Evolutionary conservation across 2,797 vertebrate species (phyloP).

Genomic region (Phrynocephalus vlangalii): DNA sequence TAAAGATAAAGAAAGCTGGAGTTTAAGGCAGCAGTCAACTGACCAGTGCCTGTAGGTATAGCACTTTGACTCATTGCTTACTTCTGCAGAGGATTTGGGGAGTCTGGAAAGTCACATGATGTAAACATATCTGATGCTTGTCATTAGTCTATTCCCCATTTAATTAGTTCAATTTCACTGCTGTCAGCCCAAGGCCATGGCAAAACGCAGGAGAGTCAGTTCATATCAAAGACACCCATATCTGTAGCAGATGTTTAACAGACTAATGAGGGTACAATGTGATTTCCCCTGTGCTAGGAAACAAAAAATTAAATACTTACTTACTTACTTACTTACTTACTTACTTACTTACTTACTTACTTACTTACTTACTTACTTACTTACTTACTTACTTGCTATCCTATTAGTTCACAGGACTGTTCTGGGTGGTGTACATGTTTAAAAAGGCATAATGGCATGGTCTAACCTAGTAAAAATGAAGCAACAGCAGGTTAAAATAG

Average conservation of each 20-base stretch:
- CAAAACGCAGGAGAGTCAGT: neutral
- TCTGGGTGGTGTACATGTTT: too few relatives aligned
- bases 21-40: neutral
- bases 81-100: fast-evolving
- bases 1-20: fast-evolving
- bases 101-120: neutral
- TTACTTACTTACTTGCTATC: too few relatives aligned
- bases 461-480: too few relatives aligned
- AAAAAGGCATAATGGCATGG: too few relatives aligned
- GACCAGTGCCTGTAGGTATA: neutral
- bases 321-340: too few relatives aligned
- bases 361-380: too few relatives aligned
- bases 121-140: neutral
- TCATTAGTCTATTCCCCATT: neutral
- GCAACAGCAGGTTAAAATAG: too few relatives aligned
- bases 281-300: neutral
- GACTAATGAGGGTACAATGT: neutral
- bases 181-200: neutral
- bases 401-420: too few relatives aligned
- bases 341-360: too few relatives aligned
- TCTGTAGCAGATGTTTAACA: neutral
- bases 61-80: fast-evolving
- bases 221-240: neutral
- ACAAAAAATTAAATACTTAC: neutral
- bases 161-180: neutral